Evolutionary conservation across 1,140 invertebrate species (phyloP).

Genomic region (Lordiphosa collinella): DNA sequence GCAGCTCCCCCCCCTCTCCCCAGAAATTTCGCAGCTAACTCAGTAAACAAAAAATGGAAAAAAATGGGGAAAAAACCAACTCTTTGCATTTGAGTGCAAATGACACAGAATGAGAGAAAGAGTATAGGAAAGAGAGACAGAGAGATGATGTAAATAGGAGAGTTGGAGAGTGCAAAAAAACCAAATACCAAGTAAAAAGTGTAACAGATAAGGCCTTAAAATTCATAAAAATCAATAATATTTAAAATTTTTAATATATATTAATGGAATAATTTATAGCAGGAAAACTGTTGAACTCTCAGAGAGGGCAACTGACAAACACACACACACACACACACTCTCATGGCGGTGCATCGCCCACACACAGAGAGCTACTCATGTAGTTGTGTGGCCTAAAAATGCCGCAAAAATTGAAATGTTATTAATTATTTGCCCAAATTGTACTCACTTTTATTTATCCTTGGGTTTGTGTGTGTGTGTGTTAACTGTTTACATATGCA

Average conservation of each 20-base stretch:
- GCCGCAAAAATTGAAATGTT: background rate
- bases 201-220: conserved; percentile 9
- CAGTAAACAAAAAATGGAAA: conserved; percentile 7
- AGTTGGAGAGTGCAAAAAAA: conserved; percentile 11
- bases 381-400: background rate
- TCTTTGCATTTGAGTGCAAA: conserved; percentile 32
- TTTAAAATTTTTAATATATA: conserved; percentile 2
- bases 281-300: conserved; percentile 27
- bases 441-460: background rate
- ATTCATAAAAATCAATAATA: conserved; percentile 28
- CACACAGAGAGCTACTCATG: conserved; percentile 1
- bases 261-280: conserved; percentile 6
- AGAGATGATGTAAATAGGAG: conserved; percentile 7
- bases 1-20: background rate
- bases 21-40: conserved; percentile 20
- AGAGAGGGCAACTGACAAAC: background rate
- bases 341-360: background rate
- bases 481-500: background rate
- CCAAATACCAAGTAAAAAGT: background rate
- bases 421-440: background rate
- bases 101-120: conserved; percentile 38
- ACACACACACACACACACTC: conserved; percentile 3
- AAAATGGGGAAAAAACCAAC: conserved; percentile 17
- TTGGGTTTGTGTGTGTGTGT: background rate
- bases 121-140: conserved; percentile 5